A percentile compares a stretch with the other conserved stretches of the same genome.
Evolutionary conservation across 2,113 vertebrate genomes (phyloP).

Genomic region (Antechinus flavipes): DNA sequence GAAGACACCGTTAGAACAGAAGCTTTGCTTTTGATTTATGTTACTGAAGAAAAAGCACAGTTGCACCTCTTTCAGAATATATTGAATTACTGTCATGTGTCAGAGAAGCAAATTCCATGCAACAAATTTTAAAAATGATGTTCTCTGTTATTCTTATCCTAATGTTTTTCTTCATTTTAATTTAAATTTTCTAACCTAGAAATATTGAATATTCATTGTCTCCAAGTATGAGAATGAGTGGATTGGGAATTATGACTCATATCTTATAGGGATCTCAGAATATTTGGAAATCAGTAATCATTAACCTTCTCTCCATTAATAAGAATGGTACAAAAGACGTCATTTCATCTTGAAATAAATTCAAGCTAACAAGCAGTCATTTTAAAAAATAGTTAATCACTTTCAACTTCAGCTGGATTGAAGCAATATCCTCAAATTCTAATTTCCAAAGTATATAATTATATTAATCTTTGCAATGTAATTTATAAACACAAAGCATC

Average conservation of each 20-base stretch:
- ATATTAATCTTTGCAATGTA: background rate
- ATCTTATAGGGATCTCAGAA: background rate
- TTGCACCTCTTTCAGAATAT: slow-evolving; percentile 19
- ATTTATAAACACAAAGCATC: background rate
- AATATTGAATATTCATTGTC: slow-evolving; percentile 1
- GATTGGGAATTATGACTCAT: background rate
- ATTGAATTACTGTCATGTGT: background rate
- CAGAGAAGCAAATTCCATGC: slow-evolving; percentile 4
- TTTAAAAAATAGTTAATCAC: background rate
- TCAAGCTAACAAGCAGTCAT: background rate
- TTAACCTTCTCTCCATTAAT: background rate
- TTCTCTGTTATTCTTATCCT: slow-evolving; percentile 11
- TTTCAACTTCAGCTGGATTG: slow-evolving; percentile 11
- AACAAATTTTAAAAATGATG: slow-evolving; percentile 23
- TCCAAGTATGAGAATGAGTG: background rate
- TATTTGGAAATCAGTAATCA: background rate
- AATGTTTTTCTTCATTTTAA: slow-evolving; percentile 34
- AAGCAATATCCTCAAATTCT: background rate
- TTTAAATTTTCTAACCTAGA: slow-evolving; percentile 28
- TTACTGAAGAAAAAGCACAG: slow-evolving; percentile 37
- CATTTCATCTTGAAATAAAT: background rate
- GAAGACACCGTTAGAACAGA: background rate
- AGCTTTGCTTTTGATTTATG: slow-evolving; percentile 13
- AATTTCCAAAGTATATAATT: background rate
- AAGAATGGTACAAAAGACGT: background rate